Conservation (phyloP, 2,888 invertebrate species). For the Drosophila meridiana region DNA sequence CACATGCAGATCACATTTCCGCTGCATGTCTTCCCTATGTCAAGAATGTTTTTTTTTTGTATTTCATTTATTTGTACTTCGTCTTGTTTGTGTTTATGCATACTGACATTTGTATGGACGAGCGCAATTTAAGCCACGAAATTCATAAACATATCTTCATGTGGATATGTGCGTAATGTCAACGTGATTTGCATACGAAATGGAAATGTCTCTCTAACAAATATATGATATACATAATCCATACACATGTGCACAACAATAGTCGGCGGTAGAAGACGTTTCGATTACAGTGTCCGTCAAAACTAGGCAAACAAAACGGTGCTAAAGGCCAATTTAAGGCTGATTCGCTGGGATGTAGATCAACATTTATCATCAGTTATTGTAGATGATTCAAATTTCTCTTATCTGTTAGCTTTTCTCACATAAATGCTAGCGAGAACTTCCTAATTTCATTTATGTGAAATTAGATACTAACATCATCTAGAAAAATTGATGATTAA, state of each 20-base stretch:
- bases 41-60: not conserved
- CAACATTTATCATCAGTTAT: not conserved
- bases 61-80: not conserved
- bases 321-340: no score
- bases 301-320: not conserved
- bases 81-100: slow-evolving; percentile 7
- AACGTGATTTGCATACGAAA: slow-evolving; percentile 70
- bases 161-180: slow-evolving; percentile 21
- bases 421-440: no score
- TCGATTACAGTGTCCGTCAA: not conserved
- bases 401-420: not conserved
- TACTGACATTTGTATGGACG: slow-evolving; percentile 29
- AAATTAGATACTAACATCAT: no score
- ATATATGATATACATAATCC: slow-evolving; percentile 46
- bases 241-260: slow-evolving; percentile 17
- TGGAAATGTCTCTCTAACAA: slow-evolving; percentile 52
- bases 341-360: not conserved
- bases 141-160: not conserved
- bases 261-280: not conserved
- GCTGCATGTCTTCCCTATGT: not conserved
- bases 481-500: no score
- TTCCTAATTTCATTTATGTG: no score
- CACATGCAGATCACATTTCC: not conserved
- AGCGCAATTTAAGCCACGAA: slow-evolving; percentile 38
- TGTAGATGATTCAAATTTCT: not conserved